Evolutionary conservation across 92 coral and sea anemone genomes (phyloP).

Genomic region (Parazoanthus swiftii): DNA sequence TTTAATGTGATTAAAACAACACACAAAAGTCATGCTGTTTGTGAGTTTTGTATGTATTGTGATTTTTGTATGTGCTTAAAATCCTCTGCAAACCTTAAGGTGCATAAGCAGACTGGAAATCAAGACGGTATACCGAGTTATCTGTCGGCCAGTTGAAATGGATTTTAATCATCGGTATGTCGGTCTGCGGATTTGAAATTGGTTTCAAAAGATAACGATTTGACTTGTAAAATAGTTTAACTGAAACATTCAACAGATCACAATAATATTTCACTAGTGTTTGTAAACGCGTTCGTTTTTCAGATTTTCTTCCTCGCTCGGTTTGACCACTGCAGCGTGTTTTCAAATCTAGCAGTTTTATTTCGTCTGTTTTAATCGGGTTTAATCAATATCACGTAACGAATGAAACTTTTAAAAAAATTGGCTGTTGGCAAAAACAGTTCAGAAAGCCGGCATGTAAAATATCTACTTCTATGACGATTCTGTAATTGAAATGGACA

Average conservation of each 20-base stretch:
- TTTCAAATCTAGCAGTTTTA: not conserved
- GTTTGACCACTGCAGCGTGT: not conserved
- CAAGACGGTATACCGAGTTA: not conserved
- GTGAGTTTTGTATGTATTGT: not conserved
- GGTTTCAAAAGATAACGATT: not conserved
- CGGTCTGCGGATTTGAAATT: not conserved
- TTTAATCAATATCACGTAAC: not conserved
- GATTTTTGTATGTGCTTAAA: not conserved
- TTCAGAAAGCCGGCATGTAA: not conserved
- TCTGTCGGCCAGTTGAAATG: not conserved
- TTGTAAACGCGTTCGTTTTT: too few relatives aligned
- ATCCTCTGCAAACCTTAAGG: not conserved
- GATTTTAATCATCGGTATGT: not conserved
- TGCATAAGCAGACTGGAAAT: not conserved
- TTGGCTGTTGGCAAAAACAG: not conserved
- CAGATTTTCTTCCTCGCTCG: not conserved
- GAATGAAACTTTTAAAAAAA: not conserved
- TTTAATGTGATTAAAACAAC: not conserved
- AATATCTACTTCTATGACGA: not conserved
- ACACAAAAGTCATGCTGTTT: not conserved
- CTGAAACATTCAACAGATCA: not conserved
- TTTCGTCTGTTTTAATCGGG: not conserved
- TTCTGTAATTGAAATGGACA: slow-evolving; percentile 3
- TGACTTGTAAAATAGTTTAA: not conserved
- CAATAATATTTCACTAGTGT: too few relatives aligned